A percentile compares a stretch with the other conserved stretches of the same genome.
phyloP scores from a whole-genome alignment of 2,113 vertebrate genomes.

The Centrocercus urophasianus region DNA sequence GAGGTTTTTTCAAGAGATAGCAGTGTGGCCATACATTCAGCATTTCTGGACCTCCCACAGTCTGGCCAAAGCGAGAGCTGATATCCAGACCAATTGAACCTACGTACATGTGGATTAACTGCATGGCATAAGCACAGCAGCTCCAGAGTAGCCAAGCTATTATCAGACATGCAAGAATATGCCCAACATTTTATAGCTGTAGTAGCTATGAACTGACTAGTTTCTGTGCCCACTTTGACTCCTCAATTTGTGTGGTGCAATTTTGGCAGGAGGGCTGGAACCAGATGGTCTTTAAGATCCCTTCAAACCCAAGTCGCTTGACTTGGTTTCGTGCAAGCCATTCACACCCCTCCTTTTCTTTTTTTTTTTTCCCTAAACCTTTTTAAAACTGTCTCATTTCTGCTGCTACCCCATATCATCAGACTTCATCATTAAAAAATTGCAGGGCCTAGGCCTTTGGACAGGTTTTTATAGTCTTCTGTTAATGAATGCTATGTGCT shows the following conservation, averaged over 20 bases:
- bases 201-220: background rate
- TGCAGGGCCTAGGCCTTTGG: background rate
- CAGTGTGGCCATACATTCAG: background rate
- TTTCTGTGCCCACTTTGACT: background rate
- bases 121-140: background rate
- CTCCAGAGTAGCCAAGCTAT: background rate
- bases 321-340: background rate
- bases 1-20: background rate
- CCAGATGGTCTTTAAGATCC: background rate
- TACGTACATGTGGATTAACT: background rate
- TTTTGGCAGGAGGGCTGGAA: background rate
- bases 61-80: background rate
- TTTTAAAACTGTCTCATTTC: background rate
- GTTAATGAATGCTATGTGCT: background rate
- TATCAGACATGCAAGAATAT: background rate
- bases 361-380: background rate
- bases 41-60: background rate
- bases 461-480: background rate
- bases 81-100: background rate
- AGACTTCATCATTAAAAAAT: background rate
- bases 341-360: background rate
- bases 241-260: background rate
- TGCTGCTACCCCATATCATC: background rate
- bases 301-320: background rate
- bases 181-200: background rate